Evolutionary conservation across 2,797 vertebrate genomes (phyloP), one percentile per base, ranked within the genome.

Genomic region (Pantherophis vulpinus): DNA sequence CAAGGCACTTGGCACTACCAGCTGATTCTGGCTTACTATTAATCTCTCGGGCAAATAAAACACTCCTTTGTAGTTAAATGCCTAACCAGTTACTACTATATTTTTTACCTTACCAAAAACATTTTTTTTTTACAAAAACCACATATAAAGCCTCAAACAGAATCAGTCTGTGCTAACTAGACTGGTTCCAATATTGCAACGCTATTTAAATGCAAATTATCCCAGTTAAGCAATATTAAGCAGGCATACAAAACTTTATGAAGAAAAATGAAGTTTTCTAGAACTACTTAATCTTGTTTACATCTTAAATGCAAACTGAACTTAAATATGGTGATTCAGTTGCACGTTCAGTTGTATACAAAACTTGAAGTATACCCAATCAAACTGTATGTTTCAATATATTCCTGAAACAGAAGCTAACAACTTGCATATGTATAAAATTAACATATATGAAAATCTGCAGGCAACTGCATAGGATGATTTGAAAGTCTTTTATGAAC

Each of bases 1-100:
- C 95, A 95, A 93, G 95, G 95, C 96, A 96, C 96, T 97, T 96
- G 97, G 97, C 96, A 97, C 97, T 95, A 94, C 96, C 97, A 97
- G 96, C 96, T 96, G 96, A 96, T 95, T 94, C 95, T 94, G 86
- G 94, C 96, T 96, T 96, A 95, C 94, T 93, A 96, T 96, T 96
- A 96, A 97, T 96, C 95, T 95, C 94, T n/a, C 95, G 37, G 94
- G 95, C 95, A 96, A 96, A 96, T 96, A 95, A 97, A 97, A 96
- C 93, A 95, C 93, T 70, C 96, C 94, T 97, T 96, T 96, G 97
- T 96, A 96, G 96, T 93, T 96, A 95, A 91, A 97, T 96, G 94
- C 92, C 95, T 95, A 97, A 96, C 94, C 1, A 25, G 93, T 96
- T 96, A 95, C 96, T 96, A 91, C 47, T 93, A 96, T 91, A 95